phyloP scores from a whole-genome alignment of 2,113 vertebrate species.

The Plotosus lineatus region DNA sequence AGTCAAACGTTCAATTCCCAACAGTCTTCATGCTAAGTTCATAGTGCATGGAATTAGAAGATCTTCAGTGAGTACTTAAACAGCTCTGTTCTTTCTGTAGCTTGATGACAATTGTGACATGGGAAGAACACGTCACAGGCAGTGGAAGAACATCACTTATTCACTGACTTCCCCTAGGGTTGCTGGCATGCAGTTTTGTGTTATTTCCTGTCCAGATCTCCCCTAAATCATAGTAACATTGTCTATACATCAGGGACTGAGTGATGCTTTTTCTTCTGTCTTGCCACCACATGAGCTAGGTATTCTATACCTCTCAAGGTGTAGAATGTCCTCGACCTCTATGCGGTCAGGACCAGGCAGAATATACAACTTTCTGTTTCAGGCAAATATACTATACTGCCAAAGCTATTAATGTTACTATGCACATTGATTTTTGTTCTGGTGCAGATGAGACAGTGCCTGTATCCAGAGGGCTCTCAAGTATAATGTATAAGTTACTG shows the following conservation, averaged over 20 bases:
- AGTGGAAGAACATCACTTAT: neutral
- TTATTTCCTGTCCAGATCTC: conserved; percentile 6
- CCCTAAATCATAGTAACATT: neutral
- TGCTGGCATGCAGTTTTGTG: neutral
- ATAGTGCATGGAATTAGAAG: neutral
- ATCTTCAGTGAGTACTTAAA: neutral
- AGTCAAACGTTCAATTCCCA: neutral
- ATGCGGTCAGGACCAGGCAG: neutral
- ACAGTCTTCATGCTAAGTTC: neutral
- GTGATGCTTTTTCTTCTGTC: neutral
- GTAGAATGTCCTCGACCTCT: neutral
- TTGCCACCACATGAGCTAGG: neutral
- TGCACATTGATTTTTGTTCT: neutral
- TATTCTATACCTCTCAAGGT: neutral
- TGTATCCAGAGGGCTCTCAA: neutral
- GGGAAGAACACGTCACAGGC: neutral
- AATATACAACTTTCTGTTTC: neutral
- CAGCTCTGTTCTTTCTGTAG: neutral
- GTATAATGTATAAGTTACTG: neutral
- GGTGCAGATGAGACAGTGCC: neutral
- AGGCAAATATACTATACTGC: neutral
- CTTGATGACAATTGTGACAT: neutral
- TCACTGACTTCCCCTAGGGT: neutral
- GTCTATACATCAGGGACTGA: neutral
- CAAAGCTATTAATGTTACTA: neutral